Conservation (phyloP, 1,140 invertebrate genomes). For the Aphis gossypii region DNA sequence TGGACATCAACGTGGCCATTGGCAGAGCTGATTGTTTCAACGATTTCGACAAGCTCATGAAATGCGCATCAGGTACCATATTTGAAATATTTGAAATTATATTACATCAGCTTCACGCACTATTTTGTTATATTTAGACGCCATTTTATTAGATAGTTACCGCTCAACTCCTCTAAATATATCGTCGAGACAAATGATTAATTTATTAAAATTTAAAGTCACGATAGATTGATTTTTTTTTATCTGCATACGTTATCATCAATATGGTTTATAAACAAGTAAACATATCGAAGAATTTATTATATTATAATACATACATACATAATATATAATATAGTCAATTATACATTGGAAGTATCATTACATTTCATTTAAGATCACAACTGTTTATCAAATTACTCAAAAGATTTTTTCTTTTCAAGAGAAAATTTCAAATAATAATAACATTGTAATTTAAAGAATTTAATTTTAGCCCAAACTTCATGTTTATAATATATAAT, state of each 20-base stretch:
- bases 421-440: background rate
- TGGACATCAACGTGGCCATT: conserved; percentile 81
- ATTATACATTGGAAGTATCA: background rate
- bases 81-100: background rate
- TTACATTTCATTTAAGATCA: background rate
- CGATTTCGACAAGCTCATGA: conserved; percentile 85
- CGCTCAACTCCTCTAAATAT: no score
- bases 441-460: background rate
- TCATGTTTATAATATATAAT: no score
- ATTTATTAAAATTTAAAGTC: background rate
- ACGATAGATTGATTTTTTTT: background rate
- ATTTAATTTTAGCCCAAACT: no score
- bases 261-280: no score
- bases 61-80: conserved; percentile 75
- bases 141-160: no score
- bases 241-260: no score
- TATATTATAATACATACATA: no score
- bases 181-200: no score
- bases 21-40: conserved; percentile 78
- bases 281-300: no score
- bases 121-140: no score
- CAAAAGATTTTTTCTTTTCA: background rate
- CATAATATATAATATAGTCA: no score
- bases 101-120: no score
- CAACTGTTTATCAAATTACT: background rate